These are phyloP conservation scores for Philopotamus ludificatus DNA, from an alignment of 1,140 invertebrate species.

Conservation along the genomic window DNA sequence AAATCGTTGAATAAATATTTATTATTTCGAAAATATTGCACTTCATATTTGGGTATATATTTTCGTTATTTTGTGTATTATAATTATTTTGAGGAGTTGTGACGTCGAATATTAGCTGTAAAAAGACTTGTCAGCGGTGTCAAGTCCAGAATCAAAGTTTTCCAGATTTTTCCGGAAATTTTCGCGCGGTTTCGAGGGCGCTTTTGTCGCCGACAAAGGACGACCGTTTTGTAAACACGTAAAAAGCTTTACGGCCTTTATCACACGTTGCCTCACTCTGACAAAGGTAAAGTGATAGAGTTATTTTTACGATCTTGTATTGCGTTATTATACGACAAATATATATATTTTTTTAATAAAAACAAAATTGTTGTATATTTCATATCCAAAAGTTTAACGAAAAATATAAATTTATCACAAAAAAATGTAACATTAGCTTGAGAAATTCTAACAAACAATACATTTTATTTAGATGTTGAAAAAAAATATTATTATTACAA, in stretches of 20 bases:
- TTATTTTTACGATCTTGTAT: background rate
- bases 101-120: too few relatives aligned
- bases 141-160: conserved; percentile 14
- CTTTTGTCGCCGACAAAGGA: background rate
- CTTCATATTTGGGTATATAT: too few relatives aligned
- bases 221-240: background rate
- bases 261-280: background rate
- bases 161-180: conserved; percentile 5
- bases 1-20: too few relatives aligned
- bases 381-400: background rate
- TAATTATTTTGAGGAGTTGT: too few relatives aligned
- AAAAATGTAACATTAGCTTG: too few relatives aligned
- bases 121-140: conserved; percentile 21
- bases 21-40: too few relatives aligned
- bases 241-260: conserved; percentile 6
- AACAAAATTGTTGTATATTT: background rate
- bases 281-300: background rate
- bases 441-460: too few relatives aligned
- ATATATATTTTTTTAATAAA: background rate
- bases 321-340: background rate
- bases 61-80: too few relatives aligned
- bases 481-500: too few relatives aligned
- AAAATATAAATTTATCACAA: too few relatives aligned
- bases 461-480: too few relatives aligned
- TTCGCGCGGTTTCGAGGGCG: conserved; percentile 3